Evolutionary conservation across 2,797 vertebrate genomes (phyloP), one percentile per base, ranked within the genome.

Genomic region (Telmatherina bonti): DNA sequence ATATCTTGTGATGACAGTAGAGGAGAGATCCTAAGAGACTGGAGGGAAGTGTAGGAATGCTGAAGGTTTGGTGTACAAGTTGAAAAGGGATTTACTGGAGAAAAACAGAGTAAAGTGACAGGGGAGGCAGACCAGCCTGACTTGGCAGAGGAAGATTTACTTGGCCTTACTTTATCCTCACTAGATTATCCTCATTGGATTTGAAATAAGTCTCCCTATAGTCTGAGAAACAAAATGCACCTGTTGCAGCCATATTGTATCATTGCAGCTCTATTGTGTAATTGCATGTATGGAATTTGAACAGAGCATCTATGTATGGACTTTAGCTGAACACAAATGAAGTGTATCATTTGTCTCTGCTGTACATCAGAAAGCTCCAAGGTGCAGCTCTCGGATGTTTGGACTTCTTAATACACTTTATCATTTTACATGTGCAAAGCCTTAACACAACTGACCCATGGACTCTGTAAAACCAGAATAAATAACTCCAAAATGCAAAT

Each of bases 161-260:
- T 31, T 69, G 76, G 63, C 51, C 62, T 77, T 81, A 76, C 74
- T 82, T 88, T 77, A 87, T 88, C 81, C 66, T 77, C 67, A 71
- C 60, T 84, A 85, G 81, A 90, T 89, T 86, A 87, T 83, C 86
- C 85, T 90, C 67, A 81, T 86, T 88, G 75, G 81, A 89, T 87
- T 85, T 86, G 66, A 87, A 78, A 78, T 76, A 85, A 81, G 64
- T 83, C 85, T 75, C 43, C 66, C 78, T 80, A 36, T 78, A 74
- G 11, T 77, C 76, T 68, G 66, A 67, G 61, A 53, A 84, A 79
- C 80, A 69, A 64, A 70, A 53, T 71, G 71, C 86, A 87, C 81
- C 85, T 86, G 84, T 82, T 88, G 75, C 78, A 72, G 18, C 61
- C 47, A 66, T 68, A 58, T 65, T 35, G 26, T 58, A 56, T 66